phyloP scores from a whole-genome alignment of 2,888 invertebrate genomes.

The Omphaloscelis lunosa region DNA sequence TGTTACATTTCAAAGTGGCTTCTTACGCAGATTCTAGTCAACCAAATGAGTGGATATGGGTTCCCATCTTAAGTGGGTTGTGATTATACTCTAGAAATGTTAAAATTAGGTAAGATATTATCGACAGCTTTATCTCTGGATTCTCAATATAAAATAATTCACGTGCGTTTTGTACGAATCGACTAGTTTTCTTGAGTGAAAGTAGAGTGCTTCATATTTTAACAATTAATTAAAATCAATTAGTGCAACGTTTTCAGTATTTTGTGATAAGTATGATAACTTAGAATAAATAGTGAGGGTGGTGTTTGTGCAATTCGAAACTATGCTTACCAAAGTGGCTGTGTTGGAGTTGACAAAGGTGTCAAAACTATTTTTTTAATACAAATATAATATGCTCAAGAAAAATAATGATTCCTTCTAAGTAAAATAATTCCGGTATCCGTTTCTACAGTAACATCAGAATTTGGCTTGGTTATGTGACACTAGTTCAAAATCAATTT shows the following conservation, averaged over 20 bases:
- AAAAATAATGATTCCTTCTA: not conserved
- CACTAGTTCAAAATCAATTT: not conserved
- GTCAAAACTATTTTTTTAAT: not conserved
- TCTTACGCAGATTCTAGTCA: constrained; percentile 24
- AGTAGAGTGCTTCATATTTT: constrained; percentile 3
- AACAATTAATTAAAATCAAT: constrained; percentile 10
- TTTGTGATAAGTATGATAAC: constrained; percentile 5
- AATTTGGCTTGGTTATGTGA: constrained; percentile 4
- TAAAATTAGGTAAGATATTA: constrained; percentile 29
- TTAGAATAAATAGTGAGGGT: constrained; percentile 42
- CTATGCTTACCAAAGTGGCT: constrained; percentile 18
- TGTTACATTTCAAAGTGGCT: constrained; percentile 48
- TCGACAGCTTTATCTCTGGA: constrained; percentile 30
- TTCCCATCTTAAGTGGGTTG: constrained; percentile 45
- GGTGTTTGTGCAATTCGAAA: constrained; percentile 48
- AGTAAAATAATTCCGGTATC: not conserved
- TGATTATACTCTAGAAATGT: constrained; percentile 12
- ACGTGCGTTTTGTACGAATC: constrained; percentile 4
- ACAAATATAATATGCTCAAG: not conserved
- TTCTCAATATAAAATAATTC: constrained; percentile 40
- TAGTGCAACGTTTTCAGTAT: constrained; percentile 3
- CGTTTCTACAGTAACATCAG: constrained; percentile 17
- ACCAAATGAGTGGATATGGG: constrained; percentile 27
- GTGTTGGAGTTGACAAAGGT: constrained; percentile 49
- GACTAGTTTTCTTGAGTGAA: constrained; percentile 3